phyloP scores from a whole-genome alignment of 1,140 invertebrate species.

The Ptiloglossa arizonensis region DNA sequence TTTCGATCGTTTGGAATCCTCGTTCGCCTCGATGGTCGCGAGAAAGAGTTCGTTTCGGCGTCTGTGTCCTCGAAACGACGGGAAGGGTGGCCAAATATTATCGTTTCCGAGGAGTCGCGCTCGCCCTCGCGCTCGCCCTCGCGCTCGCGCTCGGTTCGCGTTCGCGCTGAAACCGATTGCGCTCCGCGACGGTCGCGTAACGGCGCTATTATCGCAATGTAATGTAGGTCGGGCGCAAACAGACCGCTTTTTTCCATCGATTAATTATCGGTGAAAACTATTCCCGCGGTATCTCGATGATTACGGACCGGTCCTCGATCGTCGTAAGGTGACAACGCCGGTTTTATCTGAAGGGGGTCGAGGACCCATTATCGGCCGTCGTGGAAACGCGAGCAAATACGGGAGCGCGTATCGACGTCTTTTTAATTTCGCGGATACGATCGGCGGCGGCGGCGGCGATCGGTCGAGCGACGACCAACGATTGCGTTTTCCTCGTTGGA shows the following conservation, averaged over 20 bases:
- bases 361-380: constrained; percentile 67
- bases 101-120: not conserved
- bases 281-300: constrained; percentile 57
- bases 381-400: constrained; percentile 55
- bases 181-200: constrained; percentile 18
- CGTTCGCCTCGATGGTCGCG: too few relatives aligned
- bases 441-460: not conserved
- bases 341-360: constrained; percentile 66
- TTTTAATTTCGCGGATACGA: constrained; percentile 5
- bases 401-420: constrained; percentile 62
- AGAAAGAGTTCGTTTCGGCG: too few relatives aligned
- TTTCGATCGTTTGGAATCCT: too few relatives aligned
- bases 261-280: constrained; percentile 68
- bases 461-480: not conserved
- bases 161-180: constrained; percentile 12
- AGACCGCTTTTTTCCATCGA: constrained; percentile 62
- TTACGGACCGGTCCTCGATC: constrained; percentile 32
- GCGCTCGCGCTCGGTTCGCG: too few relatives aligned
- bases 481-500: too few relatives aligned
- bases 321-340: constrained; percentile 23
- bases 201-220: constrained; percentile 61
- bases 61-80: too few relatives aligned
- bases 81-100: constrained; percentile 24
- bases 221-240: constrained; percentile 68
- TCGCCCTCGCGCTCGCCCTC: too few relatives aligned